Percentiles rank a stretch among this genome's conserved stretches.
Evolutionary conservation across 2,888 invertebrate species (phyloP).

Genomic region (Orchesella flavescens): DNA sequence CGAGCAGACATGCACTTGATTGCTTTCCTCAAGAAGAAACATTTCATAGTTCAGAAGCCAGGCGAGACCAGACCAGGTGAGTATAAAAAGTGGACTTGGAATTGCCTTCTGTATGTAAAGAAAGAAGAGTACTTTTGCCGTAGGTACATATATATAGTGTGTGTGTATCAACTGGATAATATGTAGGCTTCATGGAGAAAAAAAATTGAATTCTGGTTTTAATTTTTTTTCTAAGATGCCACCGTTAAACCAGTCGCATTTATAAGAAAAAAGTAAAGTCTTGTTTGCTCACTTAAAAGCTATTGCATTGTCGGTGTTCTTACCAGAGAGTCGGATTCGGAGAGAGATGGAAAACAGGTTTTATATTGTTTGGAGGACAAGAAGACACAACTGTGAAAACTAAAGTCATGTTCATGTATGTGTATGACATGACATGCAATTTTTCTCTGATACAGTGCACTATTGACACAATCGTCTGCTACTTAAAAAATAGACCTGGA

Average conservation of each 20-base stretch:
- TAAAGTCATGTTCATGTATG: no score
- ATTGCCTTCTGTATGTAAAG: background rate
- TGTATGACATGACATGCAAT: no score
- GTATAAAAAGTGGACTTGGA: background rate
- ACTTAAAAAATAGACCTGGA: no score
- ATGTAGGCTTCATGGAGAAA: background rate
- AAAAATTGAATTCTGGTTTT: background rate
- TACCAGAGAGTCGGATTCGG: background rate
- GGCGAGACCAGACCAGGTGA: background rate
- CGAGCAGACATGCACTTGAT: background rate
- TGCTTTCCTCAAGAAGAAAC: no score
- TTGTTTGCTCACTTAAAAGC: no score
- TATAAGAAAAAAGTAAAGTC: background rate
- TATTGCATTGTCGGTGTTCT: background rate
- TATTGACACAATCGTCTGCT: no score
- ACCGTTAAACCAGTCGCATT: background rate
- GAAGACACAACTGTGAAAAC: no score
- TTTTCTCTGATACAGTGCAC: no score
- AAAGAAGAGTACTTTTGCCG: background rate
- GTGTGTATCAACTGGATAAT: conserved; percentile 9
- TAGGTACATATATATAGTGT: background rate
- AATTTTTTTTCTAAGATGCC: background rate
- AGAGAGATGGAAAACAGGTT: conserved; percentile 6
- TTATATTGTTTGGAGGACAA: background rate
- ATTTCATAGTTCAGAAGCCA: background rate